Percentiles rank a stretch among this genome's conserved stretches.
Conservation (phyloP, 2,797 vertebrate species). For the Caiman crocodilus region DNA sequence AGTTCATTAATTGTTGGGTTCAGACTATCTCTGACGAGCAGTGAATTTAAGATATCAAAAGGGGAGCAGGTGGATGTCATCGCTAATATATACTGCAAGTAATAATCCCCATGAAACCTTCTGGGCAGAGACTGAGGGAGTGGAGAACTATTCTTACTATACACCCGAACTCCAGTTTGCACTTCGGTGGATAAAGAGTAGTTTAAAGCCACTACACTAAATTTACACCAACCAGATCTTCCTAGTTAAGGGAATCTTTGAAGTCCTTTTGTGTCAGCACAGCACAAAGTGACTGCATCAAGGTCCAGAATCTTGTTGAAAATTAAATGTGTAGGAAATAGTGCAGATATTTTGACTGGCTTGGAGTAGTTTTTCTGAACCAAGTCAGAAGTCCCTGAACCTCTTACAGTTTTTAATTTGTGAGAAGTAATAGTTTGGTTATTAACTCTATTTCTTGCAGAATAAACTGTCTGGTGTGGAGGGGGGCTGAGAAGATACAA, state of each 20-base stretch:
- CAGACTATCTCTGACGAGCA: not conserved
- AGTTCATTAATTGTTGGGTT: not conserved
- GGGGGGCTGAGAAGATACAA: not conserved
- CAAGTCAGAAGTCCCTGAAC: not conserved
- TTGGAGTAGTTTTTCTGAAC: not conserved
- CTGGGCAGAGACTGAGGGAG: not conserved
- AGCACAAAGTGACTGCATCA: not conserved
- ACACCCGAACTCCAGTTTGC: not conserved
- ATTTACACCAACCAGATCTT: not conserved
- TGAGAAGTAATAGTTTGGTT: not conserved
- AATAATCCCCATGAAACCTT: not conserved
- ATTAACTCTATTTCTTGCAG: not conserved
- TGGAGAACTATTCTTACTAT: not conserved
- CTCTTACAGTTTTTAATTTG: not conserved
- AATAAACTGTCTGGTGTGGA: not conserved
- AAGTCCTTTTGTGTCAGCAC: not conserved
- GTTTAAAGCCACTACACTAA: not conserved
- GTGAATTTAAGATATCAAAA: not conserved
- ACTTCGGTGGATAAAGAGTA: not conserved
- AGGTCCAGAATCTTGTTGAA: not conserved
- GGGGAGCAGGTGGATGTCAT: not conserved
- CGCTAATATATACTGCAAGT: rapidly evolving
- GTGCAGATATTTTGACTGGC: not conserved
- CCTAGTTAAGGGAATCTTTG: not conserved
- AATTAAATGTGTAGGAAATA: not conserved